Conservation (phyloP, 1,140 invertebrate genomes). For the Hyles euphorbiae region DNA sequence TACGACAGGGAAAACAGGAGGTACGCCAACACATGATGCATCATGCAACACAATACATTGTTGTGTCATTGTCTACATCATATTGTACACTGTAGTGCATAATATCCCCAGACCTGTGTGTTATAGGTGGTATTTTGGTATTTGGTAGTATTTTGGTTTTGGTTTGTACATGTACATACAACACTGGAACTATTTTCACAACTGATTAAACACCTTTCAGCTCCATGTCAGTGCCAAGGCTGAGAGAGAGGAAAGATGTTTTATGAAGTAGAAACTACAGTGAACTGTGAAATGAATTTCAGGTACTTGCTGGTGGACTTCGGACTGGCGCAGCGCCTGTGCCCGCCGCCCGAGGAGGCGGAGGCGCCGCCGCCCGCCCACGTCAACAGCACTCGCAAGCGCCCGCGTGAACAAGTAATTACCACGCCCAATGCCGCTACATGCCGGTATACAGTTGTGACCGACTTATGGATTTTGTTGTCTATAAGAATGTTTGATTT, state of each 20-base stretch:
- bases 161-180: too few relatives aligned
- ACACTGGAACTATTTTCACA: too few relatives aligned
- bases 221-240: too few relatives aligned
- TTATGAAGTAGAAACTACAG: not conserved
- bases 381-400: constrained; percentile 31
- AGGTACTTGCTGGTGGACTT: constrained; percentile 91
- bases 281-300: constrained; percentile 20
- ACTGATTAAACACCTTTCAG: too few relatives aligned
- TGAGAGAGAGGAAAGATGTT: not conserved
- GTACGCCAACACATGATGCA: constrained; percentile 49
- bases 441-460: too few relatives aligned
- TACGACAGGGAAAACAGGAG: constrained; percentile 86
- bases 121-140: too few relatives aligned
- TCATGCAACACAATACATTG: too few relatives aligned
- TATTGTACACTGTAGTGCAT: too few relatives aligned
- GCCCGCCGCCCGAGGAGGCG: constrained; percentile 15
- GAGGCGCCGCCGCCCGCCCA: constrained; percentile 32
- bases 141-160: too few relatives aligned
- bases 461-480: too few relatives aligned
- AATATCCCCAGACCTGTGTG: too few relatives aligned
- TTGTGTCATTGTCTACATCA: too few relatives aligned
- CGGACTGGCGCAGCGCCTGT: constrained; percentile 85
- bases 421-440: not conserved
- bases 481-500: not conserved
- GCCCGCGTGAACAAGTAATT: constrained; percentile 70